Evolutionary conservation across 2,113 vertebrate species (phyloP).

Genomic region (Cepphus grylle): DNA sequence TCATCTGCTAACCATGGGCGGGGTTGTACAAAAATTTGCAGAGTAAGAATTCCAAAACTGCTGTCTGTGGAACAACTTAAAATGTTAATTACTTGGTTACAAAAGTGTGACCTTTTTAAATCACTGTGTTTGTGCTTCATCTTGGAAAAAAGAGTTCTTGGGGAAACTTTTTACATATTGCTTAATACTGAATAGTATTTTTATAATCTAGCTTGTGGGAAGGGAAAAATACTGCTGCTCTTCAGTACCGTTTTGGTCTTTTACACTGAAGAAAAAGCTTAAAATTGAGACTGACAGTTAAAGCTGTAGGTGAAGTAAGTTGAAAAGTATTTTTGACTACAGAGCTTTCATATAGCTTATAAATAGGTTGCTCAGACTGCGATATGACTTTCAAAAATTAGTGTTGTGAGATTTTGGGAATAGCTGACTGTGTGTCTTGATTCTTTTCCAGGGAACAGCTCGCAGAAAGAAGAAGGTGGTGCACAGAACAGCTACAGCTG

Average conservation of each 20-base stretch:
- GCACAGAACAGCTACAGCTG: conserved; percentile 96
- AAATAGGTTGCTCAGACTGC: background rate
- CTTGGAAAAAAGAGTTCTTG: background rate
- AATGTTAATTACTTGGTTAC: background rate
- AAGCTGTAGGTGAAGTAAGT: background rate
- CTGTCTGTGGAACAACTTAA: background rate
- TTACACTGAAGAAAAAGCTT: background rate
- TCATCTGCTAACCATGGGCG: accelerated
- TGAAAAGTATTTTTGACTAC: background rate
- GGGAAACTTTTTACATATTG: background rate
- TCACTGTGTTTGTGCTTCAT: background rate
- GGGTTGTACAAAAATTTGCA: background rate
- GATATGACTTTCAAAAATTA: background rate
- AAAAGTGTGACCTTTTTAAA: background rate
- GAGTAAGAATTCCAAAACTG: background rate
- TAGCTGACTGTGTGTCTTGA: background rate
- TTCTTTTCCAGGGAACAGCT: conserved; percentile 86
- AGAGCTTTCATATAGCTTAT: background rate
- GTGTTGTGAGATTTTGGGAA: background rate
- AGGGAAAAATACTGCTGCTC: background rate
- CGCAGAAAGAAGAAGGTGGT: conserved; percentile 99
- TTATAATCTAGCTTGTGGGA: background rate
- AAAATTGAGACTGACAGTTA: background rate
- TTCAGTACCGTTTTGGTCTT: background rate
- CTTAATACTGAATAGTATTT: background rate